Evolutionary conservation across 2,888 invertebrate species (phyloP).

Genomic region (Thereva nobilitata): DNA sequence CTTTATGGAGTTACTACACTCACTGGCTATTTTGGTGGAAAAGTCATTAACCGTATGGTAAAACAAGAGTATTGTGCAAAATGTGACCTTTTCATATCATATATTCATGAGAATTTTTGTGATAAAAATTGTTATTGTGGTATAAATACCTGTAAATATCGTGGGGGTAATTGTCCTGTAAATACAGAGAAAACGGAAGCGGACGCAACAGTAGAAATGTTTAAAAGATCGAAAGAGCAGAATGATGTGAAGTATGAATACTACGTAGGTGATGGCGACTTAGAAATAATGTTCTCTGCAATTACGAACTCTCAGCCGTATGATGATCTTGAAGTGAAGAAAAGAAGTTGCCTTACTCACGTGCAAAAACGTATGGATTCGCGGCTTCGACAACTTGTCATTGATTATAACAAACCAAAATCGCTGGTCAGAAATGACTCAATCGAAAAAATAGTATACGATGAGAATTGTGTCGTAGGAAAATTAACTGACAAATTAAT

Average conservation of each 20-base stretch:
- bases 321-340: slow-evolving; percentile 40
- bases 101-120: slow-evolving; percentile 2
- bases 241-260: slow-evolving; percentile 20
- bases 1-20: slow-evolving; percentile 5
- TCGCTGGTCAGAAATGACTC: slow-evolving; percentile 29
- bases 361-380: slow-evolving; percentile 44
- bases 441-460: slow-evolving; percentile 37
- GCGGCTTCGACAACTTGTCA: slow-evolving; percentile 43
- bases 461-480: slow-evolving; percentile 39
- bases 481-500: slow-evolving; percentile 47
- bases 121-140: too few relatives aligned
- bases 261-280: slow-evolving; percentile 23
- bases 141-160: too few relatives aligned
- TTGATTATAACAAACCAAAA: slow-evolving; percentile 39
- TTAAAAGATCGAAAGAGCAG: slow-evolving; percentile 8
- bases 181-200: slow-evolving; percentile 37
- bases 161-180: too few relatives aligned
- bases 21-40: slow-evolving; percentile 15
- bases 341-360: slow-evolving; percentile 43
- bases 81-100: too few relatives aligned
- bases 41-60: slow-evolving; percentile 15
- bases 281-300: slow-evolving; percentile 5
- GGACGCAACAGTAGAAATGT: slow-evolving; percentile 12
- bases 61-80: slow-evolving; percentile 6
- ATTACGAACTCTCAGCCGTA: slow-evolving; percentile 21